Evolutionary conservation across 2,888 invertebrate species (phyloP), one percentile per base, ranked within the genome.

Genomic region (Aspidiotus rigidus): DNA sequence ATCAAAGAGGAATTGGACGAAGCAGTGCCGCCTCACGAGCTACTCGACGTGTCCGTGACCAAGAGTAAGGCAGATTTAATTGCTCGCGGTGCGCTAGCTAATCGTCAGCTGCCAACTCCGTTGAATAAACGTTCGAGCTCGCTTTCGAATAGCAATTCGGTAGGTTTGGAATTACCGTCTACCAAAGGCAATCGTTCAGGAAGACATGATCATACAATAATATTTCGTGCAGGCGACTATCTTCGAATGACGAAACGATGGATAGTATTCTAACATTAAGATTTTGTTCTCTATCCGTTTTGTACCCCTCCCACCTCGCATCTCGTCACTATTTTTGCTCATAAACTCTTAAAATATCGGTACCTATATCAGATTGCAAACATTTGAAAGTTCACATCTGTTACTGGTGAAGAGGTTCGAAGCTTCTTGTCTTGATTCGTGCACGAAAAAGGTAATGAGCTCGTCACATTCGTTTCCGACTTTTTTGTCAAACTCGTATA

Each of bases 21-120:
- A 73, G 91, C 90, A 0, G 89, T 95, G 71, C 94, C 94, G 66
- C 90, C 90, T 74, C 89, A 90, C 74, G 88, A 87, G 77, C 82
- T 94, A 72, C 83, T 96, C 63, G 95, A 96, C 79, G 90, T 88
- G 75, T 89, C 93, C 1, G 90, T 88, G 15, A 90, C 86, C 72
- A 88, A 88, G 78, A 85, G 86, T 72, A 90, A 89, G 80, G 93
- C 90, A 16, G 93, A 94, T 79, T 82, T 95, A 74, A 94, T 90
- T 70, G 88, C 77, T 28, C 75, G 79, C 69, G 87, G 88, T 71
- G 86, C 86, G 72, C 79, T 89, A 73, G 88, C 88, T 11, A 85
- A 87, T 78, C 81, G 90, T 69, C 87, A 87, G 77, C 78, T 87
- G 74, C 87, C 87, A 28, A 74, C 76, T 9, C 74, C 73, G 39